Percentiles rank a stretch among this genome's conserved stretches.
These are phyloP conservation scores for Lepus timidus DNA, from an alignment of 2,113 vertebrate species.

Conservation along the genomic window DNA sequence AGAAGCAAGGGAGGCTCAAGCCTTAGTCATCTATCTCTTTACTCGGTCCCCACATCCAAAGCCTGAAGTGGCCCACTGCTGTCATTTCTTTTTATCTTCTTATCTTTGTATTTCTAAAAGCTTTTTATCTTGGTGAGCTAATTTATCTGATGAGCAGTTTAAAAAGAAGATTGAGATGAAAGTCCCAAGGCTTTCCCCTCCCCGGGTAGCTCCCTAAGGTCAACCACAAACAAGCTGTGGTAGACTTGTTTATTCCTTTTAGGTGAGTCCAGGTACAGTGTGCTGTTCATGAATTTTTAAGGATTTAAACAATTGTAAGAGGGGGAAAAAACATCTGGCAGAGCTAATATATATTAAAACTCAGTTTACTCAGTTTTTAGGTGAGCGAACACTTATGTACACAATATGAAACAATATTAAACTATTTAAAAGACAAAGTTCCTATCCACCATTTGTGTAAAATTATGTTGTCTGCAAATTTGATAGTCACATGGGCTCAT, in stretches of 20 bases:
- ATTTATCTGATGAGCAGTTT: conserved; percentile 38
- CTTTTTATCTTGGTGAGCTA: conserved; percentile 52
- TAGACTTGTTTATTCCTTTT: conserved; percentile 33
- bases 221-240: conserved; percentile 38
- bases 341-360: conserved; percentile 30
- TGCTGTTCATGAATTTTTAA: neutral
- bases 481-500: neutral
- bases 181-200: conserved; percentile 35
- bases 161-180: conserved; percentile 50
- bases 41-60: neutral
- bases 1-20: neutral
- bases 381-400: conserved; percentile 15
- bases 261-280: neutral
- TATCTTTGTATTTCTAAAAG: conserved; percentile 58
- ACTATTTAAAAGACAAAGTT: conserved; percentile 41
- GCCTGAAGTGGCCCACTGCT: neutral
- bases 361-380: conserved; percentile 37
- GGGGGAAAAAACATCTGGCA: neutral
- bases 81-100: conserved; percentile 2
- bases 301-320: neutral
- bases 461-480: conserved; percentile 46
- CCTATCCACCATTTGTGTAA: neutral
- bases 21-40: neutral
- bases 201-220: conserved; percentile 11
- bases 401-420: conserved; percentile 55